Conservation (phyloP, 2,113 vertebrate species). For the Ammodytes marinus region DNA sequence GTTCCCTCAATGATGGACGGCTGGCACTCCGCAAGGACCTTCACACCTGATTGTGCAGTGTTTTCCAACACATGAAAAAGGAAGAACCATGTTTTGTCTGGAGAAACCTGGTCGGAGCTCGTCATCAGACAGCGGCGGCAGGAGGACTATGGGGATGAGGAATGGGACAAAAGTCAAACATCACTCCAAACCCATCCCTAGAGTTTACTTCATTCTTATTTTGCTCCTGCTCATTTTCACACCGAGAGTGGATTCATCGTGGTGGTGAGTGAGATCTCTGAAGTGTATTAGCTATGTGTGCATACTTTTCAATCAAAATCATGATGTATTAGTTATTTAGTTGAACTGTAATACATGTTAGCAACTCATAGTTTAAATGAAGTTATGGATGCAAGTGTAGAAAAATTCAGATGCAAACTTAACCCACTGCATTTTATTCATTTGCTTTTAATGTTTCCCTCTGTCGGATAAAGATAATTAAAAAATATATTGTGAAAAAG, state of each 20-base stretch:
- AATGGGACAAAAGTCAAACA: slow-evolving; percentile 67
- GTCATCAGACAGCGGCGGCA: slow-evolving; percentile 59
- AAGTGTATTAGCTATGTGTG: neutral
- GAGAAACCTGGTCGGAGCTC: slow-evolving; percentile 69
- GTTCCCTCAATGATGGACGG: slow-evolving; percentile 65
- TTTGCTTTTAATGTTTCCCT: neutral
- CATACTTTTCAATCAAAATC: neutral
- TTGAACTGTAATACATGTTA: neutral
- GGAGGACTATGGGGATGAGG: slow-evolving; percentile 74
- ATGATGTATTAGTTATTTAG: neutral
- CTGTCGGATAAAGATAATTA: neutral
- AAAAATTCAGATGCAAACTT: neutral
- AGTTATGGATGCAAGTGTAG: neutral
- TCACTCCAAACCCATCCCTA: slow-evolving; percentile 75
- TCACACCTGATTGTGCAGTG: slow-evolving; percentile 55
- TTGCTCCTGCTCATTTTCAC: slow-evolving; percentile 92
- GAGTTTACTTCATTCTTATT: slow-evolving; percentile 82
- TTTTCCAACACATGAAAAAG: slow-evolving; percentile 66
- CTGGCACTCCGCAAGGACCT: slow-evolving; percentile 47
- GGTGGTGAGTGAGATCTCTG: slow-evolving; percentile 89
- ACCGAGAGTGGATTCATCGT: slow-evolving; percentile 92
- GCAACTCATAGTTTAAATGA: neutral
- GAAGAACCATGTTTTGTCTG: slow-evolving; percentile 72
- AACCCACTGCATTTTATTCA: neutral
- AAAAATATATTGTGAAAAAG: neutral